A percentile compares a stretch with the other conserved stretches of the same genome.
Conservation (phyloP, 37 sponge, comb jelly and placozoan species). For the Petrosia ficiformis region DNA sequence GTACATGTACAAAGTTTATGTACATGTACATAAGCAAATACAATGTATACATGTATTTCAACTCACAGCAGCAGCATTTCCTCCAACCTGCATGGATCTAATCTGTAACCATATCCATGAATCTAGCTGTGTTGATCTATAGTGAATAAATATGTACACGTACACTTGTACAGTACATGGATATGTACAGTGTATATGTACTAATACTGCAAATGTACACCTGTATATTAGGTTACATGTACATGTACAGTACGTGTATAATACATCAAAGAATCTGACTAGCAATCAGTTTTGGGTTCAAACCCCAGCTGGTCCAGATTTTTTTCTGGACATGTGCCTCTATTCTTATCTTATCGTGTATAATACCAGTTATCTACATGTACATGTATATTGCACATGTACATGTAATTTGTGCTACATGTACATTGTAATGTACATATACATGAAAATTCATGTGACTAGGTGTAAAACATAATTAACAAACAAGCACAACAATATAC, state of each 20-base stretch:
- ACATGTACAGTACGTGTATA: not conserved
- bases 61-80: constrained; percentile 96
- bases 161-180: not conserved
- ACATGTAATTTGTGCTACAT: too few species aligned
- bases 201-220: not conserved
- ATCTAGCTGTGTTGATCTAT: constrained; percentile 93
- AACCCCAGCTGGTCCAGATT: too few species aligned
- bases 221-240: not conserved
- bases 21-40: not conserved
- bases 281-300: too few species aligned
- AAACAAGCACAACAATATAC: too few species aligned
- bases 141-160: not conserved
- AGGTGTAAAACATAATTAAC: too few species aligned
- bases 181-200: not conserved
- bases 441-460: too few species aligned
- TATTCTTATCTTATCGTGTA: too few species aligned
- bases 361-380: too few species aligned
- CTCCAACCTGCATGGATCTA: constrained; percentile 96
- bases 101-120: constrained; percentile 97
- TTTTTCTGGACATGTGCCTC: too few species aligned
- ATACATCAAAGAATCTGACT: too few species aligned
- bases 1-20: not conserved
- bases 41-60: not conserved
- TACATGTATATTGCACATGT: too few species aligned
- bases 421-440: too few species aligned